These are phyloP conservation scores for Protobothrops flavoviridis DNA, from an alignment of 2,113 vertebrate species.

Conservation along the genomic window DNA sequence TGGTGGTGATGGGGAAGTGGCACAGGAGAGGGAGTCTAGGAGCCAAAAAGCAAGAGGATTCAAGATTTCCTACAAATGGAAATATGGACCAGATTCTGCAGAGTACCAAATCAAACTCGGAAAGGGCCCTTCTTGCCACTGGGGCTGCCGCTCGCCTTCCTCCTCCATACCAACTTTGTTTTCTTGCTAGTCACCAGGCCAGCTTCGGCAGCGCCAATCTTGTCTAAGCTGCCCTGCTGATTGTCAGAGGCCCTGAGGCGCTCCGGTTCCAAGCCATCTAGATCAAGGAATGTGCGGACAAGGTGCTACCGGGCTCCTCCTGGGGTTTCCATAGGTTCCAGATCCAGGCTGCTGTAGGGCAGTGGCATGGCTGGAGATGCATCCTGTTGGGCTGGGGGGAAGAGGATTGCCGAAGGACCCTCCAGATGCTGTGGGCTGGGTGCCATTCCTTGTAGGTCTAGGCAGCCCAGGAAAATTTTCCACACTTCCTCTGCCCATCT, in stretches of 20 bases:
- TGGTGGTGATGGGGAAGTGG: background rate
- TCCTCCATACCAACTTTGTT: slow-evolving; percentile 74
- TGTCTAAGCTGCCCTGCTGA: slow-evolving; percentile 47
- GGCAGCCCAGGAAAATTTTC: background rate
- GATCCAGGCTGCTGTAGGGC: background rate
- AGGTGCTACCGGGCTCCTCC: background rate
- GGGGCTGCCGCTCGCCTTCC: slow-evolving; percentile 36
- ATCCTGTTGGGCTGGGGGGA: slow-evolving; percentile 28
- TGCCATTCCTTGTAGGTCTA: background rate
- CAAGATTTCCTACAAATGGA: background rate
- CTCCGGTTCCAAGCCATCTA: background rate
- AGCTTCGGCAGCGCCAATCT: slow-evolving; percentile 66
- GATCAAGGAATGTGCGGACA: background rate
- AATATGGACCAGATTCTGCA: background rate
- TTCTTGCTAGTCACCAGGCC: slow-evolving; percentile 83
- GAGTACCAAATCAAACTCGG: slow-evolving; percentile 20
- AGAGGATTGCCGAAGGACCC: slow-evolving; percentile 48
- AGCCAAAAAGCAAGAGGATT: background rate
- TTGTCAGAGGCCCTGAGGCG: background rate
- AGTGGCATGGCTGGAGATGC: background rate
- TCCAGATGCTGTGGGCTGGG: background rate
- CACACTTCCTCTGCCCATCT: slow-evolving; percentile 10
- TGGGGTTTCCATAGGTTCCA: slow-evolving; percentile 59
- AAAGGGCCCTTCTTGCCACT: slow-evolving; percentile 59
- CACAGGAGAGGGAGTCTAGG: background rate